Base-by-base conservation (phyloP, 2,888 invertebrate species). In the Xanthostigma xanthostigma region DNA sequence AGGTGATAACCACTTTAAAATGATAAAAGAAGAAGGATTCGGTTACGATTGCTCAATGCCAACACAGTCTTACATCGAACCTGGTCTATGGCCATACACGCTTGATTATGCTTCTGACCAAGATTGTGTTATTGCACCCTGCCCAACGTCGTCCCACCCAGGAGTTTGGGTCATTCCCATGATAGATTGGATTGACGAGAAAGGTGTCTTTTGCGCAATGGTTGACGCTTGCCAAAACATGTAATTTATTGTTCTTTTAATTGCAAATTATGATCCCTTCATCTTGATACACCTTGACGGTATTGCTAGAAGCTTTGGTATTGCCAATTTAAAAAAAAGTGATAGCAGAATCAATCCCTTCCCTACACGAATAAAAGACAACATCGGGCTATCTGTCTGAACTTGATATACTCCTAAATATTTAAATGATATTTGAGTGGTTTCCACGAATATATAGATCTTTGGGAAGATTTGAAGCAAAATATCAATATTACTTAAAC, bases 131-230 rank as follows among this genome's bases (percentile, higher is more conserved):
- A 69, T 78, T 41, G 67, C 64, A 1, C 66, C 68, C 0, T 78
- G 78, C 54, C 76, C 77, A 0, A 60, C 60, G 34, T 65, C 65
- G 1, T 58, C 69, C 1, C 33, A 37, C 11, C 72, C 73, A 0
- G 76, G 75, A 1, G 58, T 75, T 8, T 81, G 79, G 81, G 72
- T 75, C 8, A 64, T 72, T 12, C 80, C 81, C 1, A 74, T 81
- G 65, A 63, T 75, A 3, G 67, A 71, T 48, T 71, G 73, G 67
- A 57, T 62, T 1, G 75, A 74, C 54, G 59, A 59, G 11, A 56
- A 65, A 39, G 66, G 66, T 10, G 59, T 63, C 44, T 65, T 64
- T 27, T 78, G 78, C 56, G 68, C 74, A 2, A 75, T 76, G 75
- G 65, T 74, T 14, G 77, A 78, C 57, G 69, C 71, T 12, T 78